phyloP scores from a whole-genome alignment of 2,113 vertebrate species.

The Gadus chalcogrammus region DNA sequence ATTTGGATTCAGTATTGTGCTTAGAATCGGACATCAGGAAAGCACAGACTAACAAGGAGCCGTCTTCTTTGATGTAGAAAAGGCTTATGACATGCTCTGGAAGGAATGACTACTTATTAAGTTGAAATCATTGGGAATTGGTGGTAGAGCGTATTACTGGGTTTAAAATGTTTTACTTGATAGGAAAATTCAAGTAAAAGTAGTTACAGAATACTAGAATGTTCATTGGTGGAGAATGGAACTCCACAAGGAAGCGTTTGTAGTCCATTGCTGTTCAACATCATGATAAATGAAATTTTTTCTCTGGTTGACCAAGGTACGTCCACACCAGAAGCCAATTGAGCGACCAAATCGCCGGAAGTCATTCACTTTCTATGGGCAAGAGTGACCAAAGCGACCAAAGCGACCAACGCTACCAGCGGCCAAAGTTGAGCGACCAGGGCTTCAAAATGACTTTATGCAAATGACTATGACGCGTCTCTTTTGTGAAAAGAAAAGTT shows the following conservation, averaged over 20 bases:
- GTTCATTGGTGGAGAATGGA: too few species aligned
- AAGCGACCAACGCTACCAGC: too few species aligned
- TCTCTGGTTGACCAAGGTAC: neutral
- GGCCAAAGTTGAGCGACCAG: too few species aligned
- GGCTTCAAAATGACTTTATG: too few species aligned
- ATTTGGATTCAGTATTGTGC: constrained; percentile 1
- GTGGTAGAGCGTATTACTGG: neutral
- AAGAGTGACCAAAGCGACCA: too few species aligned
- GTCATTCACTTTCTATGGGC: too few species aligned
- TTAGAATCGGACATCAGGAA: constrained; percentile 8
- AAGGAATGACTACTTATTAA: neutral
- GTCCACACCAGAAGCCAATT: too few species aligned
- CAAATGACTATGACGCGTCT: too few species aligned
- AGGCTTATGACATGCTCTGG: too few species aligned
- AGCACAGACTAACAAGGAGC: constrained; percentile 1
- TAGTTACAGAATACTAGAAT: constrained; percentile 1
- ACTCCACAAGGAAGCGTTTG: neutral
- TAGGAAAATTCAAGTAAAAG: neutral
- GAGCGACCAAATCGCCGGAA: too few species aligned
- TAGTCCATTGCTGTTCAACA: neutral
- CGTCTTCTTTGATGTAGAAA: neutral
- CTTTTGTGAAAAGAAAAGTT: neutral
- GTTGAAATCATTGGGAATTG: neutral
- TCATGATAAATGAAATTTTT: neutral
- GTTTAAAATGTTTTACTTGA: neutral